phyloP scores from a whole-genome alignment of 1,140 invertebrate genomes.

The Triops cancriformis region DNA sequence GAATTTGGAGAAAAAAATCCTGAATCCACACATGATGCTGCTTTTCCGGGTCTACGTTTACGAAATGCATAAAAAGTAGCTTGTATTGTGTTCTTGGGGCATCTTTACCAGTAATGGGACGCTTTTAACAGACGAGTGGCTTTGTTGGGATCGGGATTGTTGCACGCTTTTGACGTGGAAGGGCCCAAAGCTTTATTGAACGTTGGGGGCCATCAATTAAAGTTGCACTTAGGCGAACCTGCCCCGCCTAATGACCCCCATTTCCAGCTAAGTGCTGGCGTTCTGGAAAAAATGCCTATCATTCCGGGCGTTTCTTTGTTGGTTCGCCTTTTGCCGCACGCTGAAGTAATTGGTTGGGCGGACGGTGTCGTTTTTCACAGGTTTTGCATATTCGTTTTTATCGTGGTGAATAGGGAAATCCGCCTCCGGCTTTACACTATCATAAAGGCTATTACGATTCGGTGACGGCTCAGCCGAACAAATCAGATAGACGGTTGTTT shows the following conservation, averaged over 20 bases:
- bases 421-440: background rate
- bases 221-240: background rate
- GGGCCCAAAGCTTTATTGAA: conserved; percentile 2
- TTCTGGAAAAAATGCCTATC: background rate
- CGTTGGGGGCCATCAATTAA: conserved; percentile 1
- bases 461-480: background rate
- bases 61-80: conserved; percentile 6
- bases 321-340: background rate
- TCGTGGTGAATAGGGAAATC: background rate
- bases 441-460: background rate
- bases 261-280: background rate
- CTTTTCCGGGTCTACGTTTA: background rate
- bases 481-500: background rate
- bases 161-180: conserved; percentile 1
- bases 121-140: background rate
- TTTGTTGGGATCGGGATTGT: background rate
- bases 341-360: background rate
- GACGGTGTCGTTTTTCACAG: background rate
- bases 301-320: background rate
- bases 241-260: background rate
- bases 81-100: background rate
- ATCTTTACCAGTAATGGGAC: background rate
- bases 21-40: conserved; percentile 7
- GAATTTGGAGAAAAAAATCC: conserved; percentile 13
- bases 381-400: background rate